Percentiles rank a stretch among this genome's conserved stretches.
Conservation (phyloP, 2,113 vertebrate genomes). For the Dicerorhinus sumatrensis region DNA sequence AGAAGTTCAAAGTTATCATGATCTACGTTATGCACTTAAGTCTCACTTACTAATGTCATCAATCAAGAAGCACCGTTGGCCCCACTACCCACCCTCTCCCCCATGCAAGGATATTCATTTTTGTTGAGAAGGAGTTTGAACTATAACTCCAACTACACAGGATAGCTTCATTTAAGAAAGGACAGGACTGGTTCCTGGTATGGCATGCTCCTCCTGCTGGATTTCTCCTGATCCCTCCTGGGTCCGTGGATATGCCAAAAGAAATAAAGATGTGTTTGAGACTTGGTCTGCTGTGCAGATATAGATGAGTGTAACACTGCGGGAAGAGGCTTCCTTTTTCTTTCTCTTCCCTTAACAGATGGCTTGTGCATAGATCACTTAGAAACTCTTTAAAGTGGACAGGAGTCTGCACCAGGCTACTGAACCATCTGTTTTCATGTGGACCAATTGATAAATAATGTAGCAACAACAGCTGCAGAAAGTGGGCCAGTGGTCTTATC, state of each 20-base stretch:
- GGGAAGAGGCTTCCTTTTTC: neutral
- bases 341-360: neutral
- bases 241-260: neutral
- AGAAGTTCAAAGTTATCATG: constrained; percentile 1
- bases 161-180: neutral
- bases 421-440: neutral
- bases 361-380: neutral
- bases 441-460: neutral
- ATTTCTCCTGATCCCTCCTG: constrained; percentile 16
- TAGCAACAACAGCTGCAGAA: neutral
- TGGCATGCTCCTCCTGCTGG: neutral
- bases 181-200: neutral
- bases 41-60: neutral
- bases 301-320: neutral
- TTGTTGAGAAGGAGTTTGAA: constrained; percentile 19
- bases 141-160: neutral
- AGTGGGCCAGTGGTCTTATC: neutral
- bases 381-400: constrained; percentile 11
- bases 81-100: neutral
- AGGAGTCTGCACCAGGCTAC: neutral
- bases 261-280: neutral
- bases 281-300: neutral
- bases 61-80: neutral
- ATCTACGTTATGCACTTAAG: neutral
- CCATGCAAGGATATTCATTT: neutral